phyloP scores from a whole-genome alignment of 2,888 invertebrate species.

The Drosophila subquinaria region DNA sequence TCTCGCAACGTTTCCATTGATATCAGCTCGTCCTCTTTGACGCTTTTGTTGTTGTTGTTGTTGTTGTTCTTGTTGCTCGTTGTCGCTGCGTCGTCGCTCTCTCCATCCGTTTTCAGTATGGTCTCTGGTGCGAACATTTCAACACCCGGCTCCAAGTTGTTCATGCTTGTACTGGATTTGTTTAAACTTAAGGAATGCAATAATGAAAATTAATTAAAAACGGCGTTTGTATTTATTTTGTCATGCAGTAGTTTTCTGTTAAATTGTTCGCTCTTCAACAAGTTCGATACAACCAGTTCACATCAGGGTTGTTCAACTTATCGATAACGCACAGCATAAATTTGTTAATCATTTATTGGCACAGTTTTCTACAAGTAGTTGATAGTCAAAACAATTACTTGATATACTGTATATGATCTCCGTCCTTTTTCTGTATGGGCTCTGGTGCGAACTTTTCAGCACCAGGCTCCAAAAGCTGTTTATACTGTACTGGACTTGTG shows the following conservation, averaged over 20 bases:
- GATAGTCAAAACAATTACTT: no score
- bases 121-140: conserved; percentile 58
- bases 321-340: no score
- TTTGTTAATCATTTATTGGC: neutral
- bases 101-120: conserved; percentile 54
- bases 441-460: no score
- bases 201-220: conserved; percentile 27
- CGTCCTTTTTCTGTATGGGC: no score
- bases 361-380: neutral
- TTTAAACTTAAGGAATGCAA: conserved; percentile 13
- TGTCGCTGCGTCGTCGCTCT: conserved; percentile 1
- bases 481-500: no score
- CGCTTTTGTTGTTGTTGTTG: conserved; percentile 28
- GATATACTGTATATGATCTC: no score
- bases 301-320: no score
- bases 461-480: no score
- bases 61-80: conserved; percentile 1
- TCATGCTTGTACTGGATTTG: conserved; percentile 30
- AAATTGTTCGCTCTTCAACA: conserved; percentile 12
- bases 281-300: neutral
- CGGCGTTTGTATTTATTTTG: conserved; percentile 46
- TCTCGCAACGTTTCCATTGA: conserved; percentile 96
- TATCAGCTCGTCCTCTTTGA: conserved; percentile 89
- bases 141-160: conserved; percentile 39
- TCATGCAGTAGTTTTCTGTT: conserved; percentile 44